Conservation (phyloP, 92 coral and sea anemone species). For the Epizoanthus illoricatus region DNA sequence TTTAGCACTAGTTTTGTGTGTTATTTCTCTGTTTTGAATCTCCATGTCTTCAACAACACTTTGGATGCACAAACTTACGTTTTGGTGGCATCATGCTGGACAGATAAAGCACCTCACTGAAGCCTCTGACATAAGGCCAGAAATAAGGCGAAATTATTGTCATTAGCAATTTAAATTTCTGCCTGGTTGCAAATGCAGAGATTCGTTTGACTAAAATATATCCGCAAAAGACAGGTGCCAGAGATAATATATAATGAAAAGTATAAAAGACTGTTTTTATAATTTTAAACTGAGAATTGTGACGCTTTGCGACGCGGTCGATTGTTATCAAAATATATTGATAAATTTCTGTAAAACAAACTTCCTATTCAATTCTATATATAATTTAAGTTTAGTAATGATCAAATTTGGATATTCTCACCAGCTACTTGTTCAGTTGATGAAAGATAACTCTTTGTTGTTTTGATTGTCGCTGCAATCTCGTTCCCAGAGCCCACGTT, state of each 20-base stretch:
- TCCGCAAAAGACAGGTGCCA: conserved; percentile 12
- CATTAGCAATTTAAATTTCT: conserved; percentile 35
- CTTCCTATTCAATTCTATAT: background rate
- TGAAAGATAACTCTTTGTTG: background rate
- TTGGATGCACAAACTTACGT: background rate
- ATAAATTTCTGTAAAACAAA: background rate
- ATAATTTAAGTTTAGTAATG: background rate
- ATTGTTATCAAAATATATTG: background rate
- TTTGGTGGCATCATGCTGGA: background rate
- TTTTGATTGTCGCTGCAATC: background rate
- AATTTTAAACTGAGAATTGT: background rate
- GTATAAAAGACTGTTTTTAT: background rate
- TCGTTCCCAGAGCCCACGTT: too few relatives aligned
- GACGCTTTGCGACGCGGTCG: background rate
- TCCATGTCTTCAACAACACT: conserved; percentile 1
- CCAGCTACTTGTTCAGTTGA: background rate
- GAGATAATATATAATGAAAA: background rate
- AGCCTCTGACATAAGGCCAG: background rate
- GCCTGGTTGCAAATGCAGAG: background rate
- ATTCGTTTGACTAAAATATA: conserved; percentile 12
- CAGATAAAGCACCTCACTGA: background rate
- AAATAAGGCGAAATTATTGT: background rate
- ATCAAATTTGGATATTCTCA: conserved; percentile 4
- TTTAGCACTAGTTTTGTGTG: background rate
- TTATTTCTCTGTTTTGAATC: background rate